phyloP scores from a whole-genome alignment of 2,797 vertebrate species.

The Podarcis siculus region DNA sequence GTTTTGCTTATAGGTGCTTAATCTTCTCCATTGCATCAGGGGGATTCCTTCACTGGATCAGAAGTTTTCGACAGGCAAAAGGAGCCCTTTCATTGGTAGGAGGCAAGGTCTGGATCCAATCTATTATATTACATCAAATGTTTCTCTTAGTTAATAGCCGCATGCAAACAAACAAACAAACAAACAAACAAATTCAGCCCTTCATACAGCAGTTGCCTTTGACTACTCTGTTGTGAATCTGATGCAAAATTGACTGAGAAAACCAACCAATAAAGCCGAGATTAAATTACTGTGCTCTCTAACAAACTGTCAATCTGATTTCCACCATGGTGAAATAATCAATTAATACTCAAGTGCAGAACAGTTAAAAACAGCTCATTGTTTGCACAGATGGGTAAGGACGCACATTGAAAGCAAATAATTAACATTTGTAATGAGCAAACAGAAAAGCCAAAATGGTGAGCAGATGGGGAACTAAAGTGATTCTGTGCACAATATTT shows the following conservation, averaged over 20 bases:
- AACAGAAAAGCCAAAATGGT: constrained; percentile 2
- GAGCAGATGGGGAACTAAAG: constrained; percentile 19
- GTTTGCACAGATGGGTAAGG: constrained; percentile 24
- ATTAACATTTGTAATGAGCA: constrained; percentile 16
- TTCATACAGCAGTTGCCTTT: background rate
- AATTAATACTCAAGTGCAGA: constrained; percentile 16
- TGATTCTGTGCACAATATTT: background rate
- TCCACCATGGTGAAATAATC: constrained; percentile 14
- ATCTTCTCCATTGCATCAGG: no score
- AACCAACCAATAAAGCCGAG: background rate
- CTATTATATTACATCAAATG: background rate
- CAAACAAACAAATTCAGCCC: no score
- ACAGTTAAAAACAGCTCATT: constrained; percentile 11
- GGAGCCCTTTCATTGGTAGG: background rate
- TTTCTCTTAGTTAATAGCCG: background rate
- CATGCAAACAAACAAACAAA: background rate
- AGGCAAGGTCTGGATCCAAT: background rate
- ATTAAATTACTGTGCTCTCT: constrained; percentile 2
- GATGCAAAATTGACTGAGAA: background rate
- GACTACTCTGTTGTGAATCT: background rate
- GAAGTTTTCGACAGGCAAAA: background rate
- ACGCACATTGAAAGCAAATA: constrained; percentile 23
- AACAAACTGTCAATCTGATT: constrained; percentile 19
- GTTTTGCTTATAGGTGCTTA: constrained; percentile 25
- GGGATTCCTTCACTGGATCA: background rate